These are phyloP conservation scores for Hydra vulgaris DNA, from an alignment of 30 jellyfish, hydroid and myxozoan genomes.

Conservation along the genomic window DNA sequence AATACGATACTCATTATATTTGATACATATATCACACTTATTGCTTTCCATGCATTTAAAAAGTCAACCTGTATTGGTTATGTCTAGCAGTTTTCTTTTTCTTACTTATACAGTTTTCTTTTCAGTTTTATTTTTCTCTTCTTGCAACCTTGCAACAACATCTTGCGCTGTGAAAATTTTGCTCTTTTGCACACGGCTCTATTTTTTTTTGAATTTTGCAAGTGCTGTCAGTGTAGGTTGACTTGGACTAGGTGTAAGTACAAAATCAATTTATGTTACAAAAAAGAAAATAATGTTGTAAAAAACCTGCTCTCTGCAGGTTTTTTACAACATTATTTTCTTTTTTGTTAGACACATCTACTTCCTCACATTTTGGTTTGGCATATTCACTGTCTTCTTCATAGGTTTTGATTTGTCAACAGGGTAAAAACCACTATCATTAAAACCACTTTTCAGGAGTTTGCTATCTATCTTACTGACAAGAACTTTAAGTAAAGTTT, in stretches of 20 bases:
- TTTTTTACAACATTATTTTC: neutral
- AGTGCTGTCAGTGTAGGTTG: neutral
- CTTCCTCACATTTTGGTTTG: neutral
- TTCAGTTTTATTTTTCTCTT: neutral
- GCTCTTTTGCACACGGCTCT: neutral
- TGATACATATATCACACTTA: no score
- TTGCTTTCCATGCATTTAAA: no score
- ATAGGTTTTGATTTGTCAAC: neutral
- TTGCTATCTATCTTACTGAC: neutral
- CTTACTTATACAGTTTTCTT: neutral
- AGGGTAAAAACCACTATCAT: conserved; percentile 40
- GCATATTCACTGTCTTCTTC: neutral
- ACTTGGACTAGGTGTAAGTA: neutral
- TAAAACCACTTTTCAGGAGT: conserved; percentile 32
- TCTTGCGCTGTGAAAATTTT: neutral
- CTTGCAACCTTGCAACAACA: neutral
- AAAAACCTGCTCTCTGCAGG: neutral
- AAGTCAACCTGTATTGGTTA: no score
- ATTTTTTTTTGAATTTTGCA: neutral
- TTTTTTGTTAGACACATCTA: neutral
- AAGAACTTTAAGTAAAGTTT: conserved; percentile 2
- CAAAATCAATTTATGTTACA: neutral
- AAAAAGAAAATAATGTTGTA: no score
- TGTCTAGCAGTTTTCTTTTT: no score
- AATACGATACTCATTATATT: no score